Evolutionary conservation across 2,888 invertebrate species (phyloP), one percentile per base, ranked within the genome.

Genomic region (Clitarchus hookeri): DNA sequence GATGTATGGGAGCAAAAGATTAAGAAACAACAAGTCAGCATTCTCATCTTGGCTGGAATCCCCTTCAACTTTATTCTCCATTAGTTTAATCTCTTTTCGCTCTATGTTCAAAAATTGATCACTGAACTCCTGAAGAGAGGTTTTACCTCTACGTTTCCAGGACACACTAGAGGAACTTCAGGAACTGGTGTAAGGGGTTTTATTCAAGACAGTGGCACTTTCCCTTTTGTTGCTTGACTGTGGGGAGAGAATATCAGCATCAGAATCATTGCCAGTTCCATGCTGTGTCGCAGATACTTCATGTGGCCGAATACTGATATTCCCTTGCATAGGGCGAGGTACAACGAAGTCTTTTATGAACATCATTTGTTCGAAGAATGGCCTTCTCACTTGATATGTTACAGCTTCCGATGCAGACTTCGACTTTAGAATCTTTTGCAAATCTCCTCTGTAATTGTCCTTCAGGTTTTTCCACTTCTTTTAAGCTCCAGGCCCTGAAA

Each of bases 301-400:
- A 48, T 8, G 48, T 48, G 48, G 8, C 16, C 12, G 48, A 48
- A 48, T 27, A 79, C 4, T 13, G 9, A 6, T 26, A n/a, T 79
- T n/a, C 13, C n/a, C 79, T 27, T 79, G 23, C 79, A 79, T 79
- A 13, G 25, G 13, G 79, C 23, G 12, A 13, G 78, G 79, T 26
- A 27, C 27, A 79, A 79, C 79, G 23, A 79, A 79, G 79, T 79
- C 13, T 79, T 27, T 79, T 19, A 79, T 79, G 27, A 79, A 79
- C 27, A 8, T 48, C 48, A 48, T 48, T 11, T 48, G 48, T 48
- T 48, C 48, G 48, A 48, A 48, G 48, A 48, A 48, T 48, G 48
- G 48, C 48, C 11, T 6, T 48, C 48, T 48, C 48, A 48, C 3
- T 48, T 16, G 0, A 8, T 48, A 48, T 48, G 0, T 48, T 48